Evolutionary conservation across 2,113 vertebrate species (phyloP).

Genomic region (Catharus fuscescens): DNA sequence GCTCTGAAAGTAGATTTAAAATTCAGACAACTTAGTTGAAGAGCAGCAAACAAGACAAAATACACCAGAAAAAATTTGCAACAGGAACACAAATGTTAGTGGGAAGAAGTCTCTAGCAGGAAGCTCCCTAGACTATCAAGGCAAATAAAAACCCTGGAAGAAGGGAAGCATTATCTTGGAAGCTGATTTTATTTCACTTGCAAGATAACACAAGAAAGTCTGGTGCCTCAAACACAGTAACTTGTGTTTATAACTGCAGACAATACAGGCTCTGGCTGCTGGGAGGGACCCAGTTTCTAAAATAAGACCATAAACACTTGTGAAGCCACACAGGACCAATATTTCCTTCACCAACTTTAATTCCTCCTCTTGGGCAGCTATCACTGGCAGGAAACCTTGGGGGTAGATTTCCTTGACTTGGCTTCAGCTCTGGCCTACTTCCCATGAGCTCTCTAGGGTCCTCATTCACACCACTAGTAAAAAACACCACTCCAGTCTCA

Average conservation of each 20-base stretch:
- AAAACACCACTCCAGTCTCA: neutral
- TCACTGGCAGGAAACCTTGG: neutral
- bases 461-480: neutral
- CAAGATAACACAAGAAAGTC: neutral
- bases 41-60: neutral
- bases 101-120: neutral
- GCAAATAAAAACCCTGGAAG: neutral
- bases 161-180: neutral
- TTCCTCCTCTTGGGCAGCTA: neutral
- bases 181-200: neutral
- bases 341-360: neutral
- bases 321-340: neutral
- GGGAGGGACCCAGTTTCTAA: neutral
- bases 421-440: neutral
- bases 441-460: neutral
- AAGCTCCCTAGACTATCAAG: neutral
- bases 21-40: neutral
- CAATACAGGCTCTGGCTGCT: neutral
- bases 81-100: neutral
- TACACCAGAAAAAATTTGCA: neutral
- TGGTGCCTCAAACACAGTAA: neutral
- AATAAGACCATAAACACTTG: neutral
- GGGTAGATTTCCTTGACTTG: neutral
- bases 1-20: neutral
- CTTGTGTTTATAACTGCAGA: neutral